Conservation (phyloP, 2,888 invertebrate species). For the Patella pellucida region DNA sequence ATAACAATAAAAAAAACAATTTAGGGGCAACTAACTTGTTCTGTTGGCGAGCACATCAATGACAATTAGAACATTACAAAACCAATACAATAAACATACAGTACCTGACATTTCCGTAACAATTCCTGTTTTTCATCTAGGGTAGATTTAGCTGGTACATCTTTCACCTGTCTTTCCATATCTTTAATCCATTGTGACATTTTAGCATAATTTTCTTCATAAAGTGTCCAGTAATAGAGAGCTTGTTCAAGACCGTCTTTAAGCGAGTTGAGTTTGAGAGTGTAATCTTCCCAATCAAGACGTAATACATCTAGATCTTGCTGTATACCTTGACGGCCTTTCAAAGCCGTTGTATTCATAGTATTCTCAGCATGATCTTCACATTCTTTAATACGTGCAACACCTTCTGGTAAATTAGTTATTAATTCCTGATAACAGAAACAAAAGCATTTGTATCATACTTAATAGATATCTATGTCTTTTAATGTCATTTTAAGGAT, state of each 20-base stretch:
- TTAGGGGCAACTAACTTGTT: neutral
- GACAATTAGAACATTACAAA: neutral
- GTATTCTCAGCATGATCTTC: conserved; percentile 75
- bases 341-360: conserved; percentile 76
- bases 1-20: neutral
- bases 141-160: conserved; percentile 86
- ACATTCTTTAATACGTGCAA: conserved; percentile 78
- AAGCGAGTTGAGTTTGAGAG: conserved; percentile 74
- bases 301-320: conserved; percentile 61
- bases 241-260: conserved; percentile 83
- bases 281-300: conserved; percentile 64
- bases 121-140: conserved; percentile 85
- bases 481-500: too few relatives aligned
- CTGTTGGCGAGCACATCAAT: neutral
- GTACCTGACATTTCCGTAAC: conserved; percentile 80
- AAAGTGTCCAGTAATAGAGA: conserved; percentile 87
- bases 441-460: too few relatives aligned
- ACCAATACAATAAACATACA: conserved; percentile 56
- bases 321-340: conserved; percentile 62
- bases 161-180: conserved; percentile 86
- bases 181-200: conserved; percentile 89
- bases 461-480: too few relatives aligned
- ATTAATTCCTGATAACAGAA: conserved; percentile 72
- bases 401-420: conserved; percentile 74
- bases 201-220: conserved; percentile 85